Percentiles rank a stretch among this genome's conserved stretches.
phyloP scores from a whole-genome alignment of 2,888 invertebrate genomes.

The Synanthedon formicaeformis region DNA sequence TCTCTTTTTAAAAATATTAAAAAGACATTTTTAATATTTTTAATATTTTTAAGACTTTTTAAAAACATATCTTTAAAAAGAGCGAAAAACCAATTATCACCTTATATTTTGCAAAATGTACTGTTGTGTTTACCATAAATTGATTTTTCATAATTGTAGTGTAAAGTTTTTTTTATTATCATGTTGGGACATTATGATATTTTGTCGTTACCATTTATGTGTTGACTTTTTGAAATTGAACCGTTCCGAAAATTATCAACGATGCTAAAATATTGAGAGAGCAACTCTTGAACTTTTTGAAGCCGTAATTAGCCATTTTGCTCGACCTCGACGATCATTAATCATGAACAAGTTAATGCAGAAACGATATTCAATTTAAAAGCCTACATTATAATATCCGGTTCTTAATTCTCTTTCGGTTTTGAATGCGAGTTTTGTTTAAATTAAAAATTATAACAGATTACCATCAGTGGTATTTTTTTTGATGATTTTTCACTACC shows the following conservation, averaged over 20 bases:
- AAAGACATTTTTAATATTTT: too few species aligned
- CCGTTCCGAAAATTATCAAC: neutral
- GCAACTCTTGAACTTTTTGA: slow-evolving; percentile 9
- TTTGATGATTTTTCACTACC: slow-evolving; percentile 26
- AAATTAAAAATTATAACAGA: slow-evolving; percentile 18
- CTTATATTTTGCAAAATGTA: too few species aligned
- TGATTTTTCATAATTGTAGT: too few species aligned
- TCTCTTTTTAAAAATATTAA: too few species aligned
- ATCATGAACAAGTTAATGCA: slow-evolving; percentile 2
- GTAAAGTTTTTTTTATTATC: too few species aligned
- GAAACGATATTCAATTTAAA: slow-evolving; percentile 1
- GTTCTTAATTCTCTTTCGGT: neutral
- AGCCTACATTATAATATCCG: neutral
- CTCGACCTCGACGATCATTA: slow-evolving; percentile 2
- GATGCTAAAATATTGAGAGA: slow-evolving; percentile 22
- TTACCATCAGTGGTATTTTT: slow-evolving; percentile 25
- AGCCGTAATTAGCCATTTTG: slow-evolving; percentile 5
- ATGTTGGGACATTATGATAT: too few species aligned
- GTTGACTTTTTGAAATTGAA: neutral
- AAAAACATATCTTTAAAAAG: too few species aligned
- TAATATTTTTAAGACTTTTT: too few species aligned
- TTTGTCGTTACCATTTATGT: neutral
- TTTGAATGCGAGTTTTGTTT: neutral
- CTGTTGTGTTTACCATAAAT: too few species aligned
- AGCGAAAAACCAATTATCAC: too few species aligned